Conservation (phyloP, 2,888 invertebrate species). For the Lampropteryx suffumata region DNA sequence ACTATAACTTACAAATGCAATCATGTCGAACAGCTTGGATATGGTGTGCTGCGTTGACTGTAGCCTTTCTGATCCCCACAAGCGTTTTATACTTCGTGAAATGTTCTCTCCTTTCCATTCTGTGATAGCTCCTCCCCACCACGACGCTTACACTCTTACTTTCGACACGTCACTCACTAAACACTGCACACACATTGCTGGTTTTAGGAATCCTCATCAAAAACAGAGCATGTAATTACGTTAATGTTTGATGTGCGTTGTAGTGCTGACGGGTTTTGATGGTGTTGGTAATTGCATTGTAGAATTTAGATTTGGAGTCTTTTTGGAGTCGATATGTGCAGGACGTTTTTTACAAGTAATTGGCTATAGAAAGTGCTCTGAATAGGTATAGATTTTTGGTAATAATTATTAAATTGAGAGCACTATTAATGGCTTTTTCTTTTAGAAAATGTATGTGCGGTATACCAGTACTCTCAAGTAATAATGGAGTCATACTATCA, state of each 20-base stretch:
- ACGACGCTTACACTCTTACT: constrained; percentile 28
- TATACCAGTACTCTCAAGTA: too few relatives aligned
- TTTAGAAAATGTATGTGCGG: too few relatives aligned
- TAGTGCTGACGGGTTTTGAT: constrained; percentile 20
- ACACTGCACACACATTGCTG: constrained; percentile 37
- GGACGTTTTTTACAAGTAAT: constrained; percentile 43
- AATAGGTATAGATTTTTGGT: constrained; percentile 5
- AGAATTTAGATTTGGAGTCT: constrained; percentile 56
- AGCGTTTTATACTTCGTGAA: constrained; percentile 79
- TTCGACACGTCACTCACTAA: background rate
- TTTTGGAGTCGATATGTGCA: constrained; percentile 52
- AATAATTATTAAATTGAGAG: too few relatives aligned
- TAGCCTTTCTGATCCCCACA: constrained; percentile 59
- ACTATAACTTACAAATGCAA: constrained; percentile 78
- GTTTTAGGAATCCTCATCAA: background rate
- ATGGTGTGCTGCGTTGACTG: constrained; percentile 66
- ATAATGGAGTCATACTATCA: too few relatives aligned
- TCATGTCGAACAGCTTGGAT: constrained; percentile 74
- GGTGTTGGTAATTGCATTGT: constrained; percentile 49
- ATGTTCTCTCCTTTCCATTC: constrained; percentile 76
- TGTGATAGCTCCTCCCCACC: constrained; percentile 65
- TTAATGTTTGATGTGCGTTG: constrained; percentile 39
- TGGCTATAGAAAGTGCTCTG: constrained; percentile 47
- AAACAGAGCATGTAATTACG: background rate
- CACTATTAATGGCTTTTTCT: too few relatives aligned